Evolutionary conservation across 64 coral and sea anemone species (phyloP).

Genomic region (Actinia equina): DNA sequence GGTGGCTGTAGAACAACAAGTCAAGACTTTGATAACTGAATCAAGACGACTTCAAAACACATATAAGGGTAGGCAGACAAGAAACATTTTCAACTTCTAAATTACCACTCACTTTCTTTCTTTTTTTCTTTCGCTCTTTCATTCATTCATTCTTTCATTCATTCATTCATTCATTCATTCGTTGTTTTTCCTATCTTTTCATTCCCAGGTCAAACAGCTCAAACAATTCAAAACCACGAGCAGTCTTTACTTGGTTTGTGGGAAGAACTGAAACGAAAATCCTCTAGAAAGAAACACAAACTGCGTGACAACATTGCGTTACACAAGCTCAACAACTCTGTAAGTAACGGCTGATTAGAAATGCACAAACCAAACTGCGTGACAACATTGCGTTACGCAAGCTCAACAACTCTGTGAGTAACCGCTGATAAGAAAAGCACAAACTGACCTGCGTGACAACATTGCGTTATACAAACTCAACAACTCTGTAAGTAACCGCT

Average conservation of each 20-base stretch:
- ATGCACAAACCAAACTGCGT: slow-evolving; percentile 66
- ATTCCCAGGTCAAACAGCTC: slow-evolving; percentile 71
- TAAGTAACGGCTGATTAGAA: neutral
- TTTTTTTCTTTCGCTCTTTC: neutral
- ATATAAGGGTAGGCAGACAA: slow-evolving; percentile 58
- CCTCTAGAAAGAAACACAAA: slow-evolving; percentile 70
- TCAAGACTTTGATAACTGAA: slow-evolving; percentile 47
- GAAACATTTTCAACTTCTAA: no score
- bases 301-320: slow-evolving; percentile 65
- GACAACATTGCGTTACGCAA: slow-evolving; percentile 71
- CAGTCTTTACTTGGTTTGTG: slow-evolving; percentile 66
- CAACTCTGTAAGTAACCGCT: no score
- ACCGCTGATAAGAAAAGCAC: neutral
- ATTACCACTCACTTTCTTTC: no score
- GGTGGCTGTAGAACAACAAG: slow-evolving; percentile 60
- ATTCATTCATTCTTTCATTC: neutral
- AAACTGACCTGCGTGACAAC: no score
- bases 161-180: neutral
- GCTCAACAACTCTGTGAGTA: slow-evolving; percentile 1
- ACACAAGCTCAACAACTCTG: slow-evolving; percentile 71
- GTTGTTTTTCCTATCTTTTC: neutral
- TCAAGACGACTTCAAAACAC: slow-evolving; percentile 61
- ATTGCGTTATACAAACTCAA: no score
- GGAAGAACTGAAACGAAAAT: slow-evolving; percentile 84
- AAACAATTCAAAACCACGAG: slow-evolving; percentile 71